These are phyloP conservation scores for Platanista minor DNA, from an alignment of 2,113 vertebrate species.

Conservation along the genomic window DNA sequence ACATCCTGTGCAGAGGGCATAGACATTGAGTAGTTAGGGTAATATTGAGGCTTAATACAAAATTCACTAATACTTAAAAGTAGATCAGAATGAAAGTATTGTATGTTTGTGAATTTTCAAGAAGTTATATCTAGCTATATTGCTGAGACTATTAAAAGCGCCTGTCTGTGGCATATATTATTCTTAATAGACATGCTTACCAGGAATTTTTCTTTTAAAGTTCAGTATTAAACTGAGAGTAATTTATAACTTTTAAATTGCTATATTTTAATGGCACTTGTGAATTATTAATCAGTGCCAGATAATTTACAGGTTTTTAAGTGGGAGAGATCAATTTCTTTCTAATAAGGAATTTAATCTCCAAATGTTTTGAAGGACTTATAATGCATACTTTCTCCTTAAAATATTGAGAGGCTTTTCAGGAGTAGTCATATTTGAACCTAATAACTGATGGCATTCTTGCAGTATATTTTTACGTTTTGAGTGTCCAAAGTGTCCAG, in stretches of 20 bases:
- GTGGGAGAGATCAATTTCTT: slow-evolving; percentile 66
- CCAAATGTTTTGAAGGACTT: slow-evolving; percentile 54
- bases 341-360: slow-evolving; percentile 59
- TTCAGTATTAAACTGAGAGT: slow-evolving; percentile 65
- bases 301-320: slow-evolving; percentile 75
- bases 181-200: slow-evolving; percentile 73
- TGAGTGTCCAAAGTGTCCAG: background rate
- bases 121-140: background rate
- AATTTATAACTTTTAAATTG: slow-evolving; percentile 71
- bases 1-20: background rate
- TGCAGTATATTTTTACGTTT: slow-evolving; percentile 5
- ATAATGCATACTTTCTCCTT: slow-evolving; percentile 35
- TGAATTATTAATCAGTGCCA: slow-evolving; percentile 63
- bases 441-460: background rate
- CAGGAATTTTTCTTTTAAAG: slow-evolving; percentile 65
- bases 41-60: background rate
- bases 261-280: slow-evolving; percentile 57
- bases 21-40: background rate
- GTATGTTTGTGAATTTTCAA: background rate
- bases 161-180: slow-evolving; percentile 23
- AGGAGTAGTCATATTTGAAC: slow-evolving; percentile 59
- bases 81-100: background rate
- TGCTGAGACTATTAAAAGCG: background rate
- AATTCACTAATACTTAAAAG: background rate
- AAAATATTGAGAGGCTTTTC: slow-evolving; percentile 46